Evolutionary conservation across 1,140 invertebrate genomes (phyloP).

Genomic region (Orchestia grillus): DNA sequence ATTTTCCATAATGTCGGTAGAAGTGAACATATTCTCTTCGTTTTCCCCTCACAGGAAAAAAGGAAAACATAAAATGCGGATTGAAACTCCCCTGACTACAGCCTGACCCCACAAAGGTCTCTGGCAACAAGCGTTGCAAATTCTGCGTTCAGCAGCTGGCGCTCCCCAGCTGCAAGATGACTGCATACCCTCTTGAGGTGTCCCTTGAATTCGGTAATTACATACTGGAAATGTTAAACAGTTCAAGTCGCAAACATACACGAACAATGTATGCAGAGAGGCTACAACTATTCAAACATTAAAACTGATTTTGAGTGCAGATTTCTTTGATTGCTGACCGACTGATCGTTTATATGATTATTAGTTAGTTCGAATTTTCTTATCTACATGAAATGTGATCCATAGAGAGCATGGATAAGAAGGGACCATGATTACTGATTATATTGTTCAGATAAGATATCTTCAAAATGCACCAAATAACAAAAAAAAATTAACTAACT

Average conservation of each 20-base stretch:
- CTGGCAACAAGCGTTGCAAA: not conserved
- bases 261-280: not conserved
- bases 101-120: not conserved
- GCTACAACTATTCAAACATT: not conserved
- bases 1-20: too few species aligned
- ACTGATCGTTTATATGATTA: too few species aligned
- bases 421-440: too few species aligned
- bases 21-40: too few species aligned
- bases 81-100: not conserved
- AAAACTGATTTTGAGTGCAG: not conserved
- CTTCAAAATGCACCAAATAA: too few species aligned
- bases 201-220: not conserved
- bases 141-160: not conserved
- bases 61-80: too few species aligned
- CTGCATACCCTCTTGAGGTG: not conserved
- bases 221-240: not conserved
- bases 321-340: too few species aligned
- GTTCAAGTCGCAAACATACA: not conserved
- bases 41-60: not conserved
- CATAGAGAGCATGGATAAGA: too few species aligned
- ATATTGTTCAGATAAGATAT: too few species aligned
- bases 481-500: too few species aligned
- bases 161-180: not conserved
- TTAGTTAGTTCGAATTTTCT: too few species aligned
- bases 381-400: too few species aligned